Evolutionary conservation across 23 tunicate species (phyloP), one percentile per base, ranked within the genome.

Genomic region (Pegea sp.): DNA sequence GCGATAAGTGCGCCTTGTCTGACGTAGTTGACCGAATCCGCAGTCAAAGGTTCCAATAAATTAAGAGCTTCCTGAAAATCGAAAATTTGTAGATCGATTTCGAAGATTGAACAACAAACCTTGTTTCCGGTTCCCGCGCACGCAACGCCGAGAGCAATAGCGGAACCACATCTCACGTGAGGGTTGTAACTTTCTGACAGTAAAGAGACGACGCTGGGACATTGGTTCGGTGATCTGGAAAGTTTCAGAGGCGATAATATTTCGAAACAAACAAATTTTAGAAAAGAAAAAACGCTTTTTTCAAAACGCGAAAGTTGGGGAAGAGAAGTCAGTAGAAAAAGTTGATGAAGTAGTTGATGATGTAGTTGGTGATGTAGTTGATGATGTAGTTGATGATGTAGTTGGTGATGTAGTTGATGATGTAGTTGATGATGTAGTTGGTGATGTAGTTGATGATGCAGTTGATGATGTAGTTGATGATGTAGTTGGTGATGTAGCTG

Each of bases 61-160:
- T 62, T 44, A 13, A 81, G 66, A 3, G 93, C 93, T 30, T 81
- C 93, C 93, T 81, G 56, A 24, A 53, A 22, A 33, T 8, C 11
- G 16, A 38, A 16, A 16, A 8, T 8, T 38, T 11, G 11, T 38
- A 38, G 16, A 38, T 11, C 16, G 11, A 38, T 38, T 8, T 8
- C 46, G 11, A 38, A 38, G 16, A 38, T 8, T 8, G 11, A 19
- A 28, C 20, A 53, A 29, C 56, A 7, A n/a, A 75, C 97, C 78
- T 76, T 88, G 48, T 74, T 88, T 49, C 97, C 97, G 13, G 78
- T 77, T 24, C 93, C 97, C 34, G 97, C 97, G 38, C 97, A 88
- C 13, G 97, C 71, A 8, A 88, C 76, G 21, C 97, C 97, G 8
- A 88, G 70, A 3, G 97, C 97, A 65, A 88, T 77, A 21, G 97